phyloP scores from a whole-genome alignment of 2,888 invertebrate species.

The Drosophila demipolita region DNA sequence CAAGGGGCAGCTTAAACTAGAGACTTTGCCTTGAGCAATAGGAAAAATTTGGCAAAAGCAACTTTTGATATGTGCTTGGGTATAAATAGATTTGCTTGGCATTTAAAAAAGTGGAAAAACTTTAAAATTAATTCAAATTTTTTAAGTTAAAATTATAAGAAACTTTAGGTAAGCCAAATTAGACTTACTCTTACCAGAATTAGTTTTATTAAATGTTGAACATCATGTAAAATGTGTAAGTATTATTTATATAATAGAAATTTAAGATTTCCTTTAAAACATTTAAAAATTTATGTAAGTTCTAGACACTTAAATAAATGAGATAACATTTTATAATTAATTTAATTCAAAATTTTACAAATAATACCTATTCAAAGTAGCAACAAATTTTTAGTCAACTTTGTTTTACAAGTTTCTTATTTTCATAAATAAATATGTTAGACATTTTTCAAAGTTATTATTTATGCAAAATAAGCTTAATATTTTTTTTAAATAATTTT shows the following conservation, averaged over 20 bases:
- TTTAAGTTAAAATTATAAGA: not conserved
- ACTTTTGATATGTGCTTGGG: not conserved
- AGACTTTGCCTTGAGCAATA: not conserved
- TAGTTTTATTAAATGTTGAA: not conserved
- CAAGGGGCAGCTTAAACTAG: not conserved
- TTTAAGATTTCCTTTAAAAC: not conserved
- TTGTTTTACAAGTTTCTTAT: not conserved
- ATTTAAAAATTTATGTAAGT: fast-evolving
- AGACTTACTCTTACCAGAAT: not conserved
- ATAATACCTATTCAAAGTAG: not conserved
- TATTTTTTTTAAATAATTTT: not conserved
- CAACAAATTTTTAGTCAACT: not conserved
- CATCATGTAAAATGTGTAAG: not conserved
- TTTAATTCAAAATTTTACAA: not conserved
- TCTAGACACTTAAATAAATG: not conserved
- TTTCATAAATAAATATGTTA: not conserved
- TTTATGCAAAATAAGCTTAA: not conserved
- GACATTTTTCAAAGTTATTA: not conserved
- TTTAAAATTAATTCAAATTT: too few species aligned
- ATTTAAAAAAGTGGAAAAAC: not conserved
- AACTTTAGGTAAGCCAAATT: not conserved
- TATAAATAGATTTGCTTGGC: not conserved
- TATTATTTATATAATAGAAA: not conserved
- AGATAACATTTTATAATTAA: not conserved
- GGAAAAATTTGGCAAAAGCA: not conserved